A percentile compares a stretch with the other conserved stretches of the same genome.
These are phyloP conservation scores for Rostratula benghalensis DNA, from an alignment of 2,113 vertebrate genomes.

Conservation along the genomic window DNA sequence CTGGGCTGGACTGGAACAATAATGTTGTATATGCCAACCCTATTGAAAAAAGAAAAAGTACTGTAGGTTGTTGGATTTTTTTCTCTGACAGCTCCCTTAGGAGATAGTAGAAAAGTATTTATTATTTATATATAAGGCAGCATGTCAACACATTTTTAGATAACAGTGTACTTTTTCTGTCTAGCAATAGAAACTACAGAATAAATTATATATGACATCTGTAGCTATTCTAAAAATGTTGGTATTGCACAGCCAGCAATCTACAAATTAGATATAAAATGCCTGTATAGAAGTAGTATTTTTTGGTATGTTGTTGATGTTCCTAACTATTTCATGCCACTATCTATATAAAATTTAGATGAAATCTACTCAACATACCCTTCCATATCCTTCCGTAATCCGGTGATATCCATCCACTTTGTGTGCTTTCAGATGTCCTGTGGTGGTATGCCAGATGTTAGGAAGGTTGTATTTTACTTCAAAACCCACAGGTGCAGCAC, in stretches of 20 bases:
- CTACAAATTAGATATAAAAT: conserved; percentile 35
- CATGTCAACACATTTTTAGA: conserved; percentile 72
- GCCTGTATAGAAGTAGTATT: not conserved
- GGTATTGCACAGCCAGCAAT: conserved; percentile 39
- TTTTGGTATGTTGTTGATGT: not conserved
- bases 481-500: conserved; percentile 19
- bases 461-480: conserved; percentile 41
- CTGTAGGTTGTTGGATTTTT: not conserved
- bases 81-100: conserved; percentile 64
- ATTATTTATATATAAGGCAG: conserved; percentile 69
- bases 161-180: conserved; percentile 52
- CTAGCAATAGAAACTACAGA: conserved; percentile 63
- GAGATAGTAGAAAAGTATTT: conserved; percentile 69
- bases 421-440: conserved; percentile 17
- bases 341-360: not conserved
- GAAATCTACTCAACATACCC: not conserved
- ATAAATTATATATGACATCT: conserved; percentile 71
- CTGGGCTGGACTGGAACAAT: not conserved
- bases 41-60: conserved; percentile 4
- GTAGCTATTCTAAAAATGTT: conserved; percentile 54
- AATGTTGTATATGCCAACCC: not conserved
- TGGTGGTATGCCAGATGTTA: conserved; percentile 27
- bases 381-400: not conserved
- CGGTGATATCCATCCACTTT: not conserved
- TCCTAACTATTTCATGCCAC: not conserved